Evolutionary conservation across 2,888 invertebrate genomes (phyloP), one percentile per base, ranked within the genome.

Genomic region (Incurvaria masculella): DNA sequence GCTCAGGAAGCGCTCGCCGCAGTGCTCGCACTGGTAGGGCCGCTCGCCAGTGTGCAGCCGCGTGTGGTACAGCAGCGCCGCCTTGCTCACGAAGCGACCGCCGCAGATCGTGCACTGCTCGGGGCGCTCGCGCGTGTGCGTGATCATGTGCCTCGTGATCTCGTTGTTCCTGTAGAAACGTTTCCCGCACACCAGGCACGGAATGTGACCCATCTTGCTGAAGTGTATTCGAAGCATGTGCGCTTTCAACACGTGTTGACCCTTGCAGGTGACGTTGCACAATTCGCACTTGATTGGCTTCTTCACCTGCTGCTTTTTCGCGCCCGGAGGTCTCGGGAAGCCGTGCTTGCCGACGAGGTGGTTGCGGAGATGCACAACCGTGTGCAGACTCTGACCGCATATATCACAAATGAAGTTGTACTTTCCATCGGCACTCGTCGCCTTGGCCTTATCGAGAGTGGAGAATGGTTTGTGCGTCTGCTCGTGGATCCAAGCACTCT

Each of bases 361-460:
- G 11, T 33, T 0, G 61, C 54, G 1, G 76, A 54, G 42, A 76
- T 76, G 0, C 71, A 71, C 6, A 72, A 54, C 0, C 75, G 72
- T 0, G 66, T 60, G 46, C 76, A 76, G 74, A 76, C 74, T 50
- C 69, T 72, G n/a, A n/a, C n/a, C n/a, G n/a, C n/a, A n/a, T n/a
- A n/a, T n/a, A n/a, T n/a, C n/a, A n/a, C n/a, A n/a, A n/a, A n/a
- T n/a, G n/a, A n/a, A n/a, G n/a, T n/a, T n/a, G n/a, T n/a, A n/a
- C n/a, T n/a, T n/a, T 73, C 72, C 2, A 63, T 55, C 0, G 69
- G n/a, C n/a, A n/a, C n/a, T n/a, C n/a, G n/a, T n/a, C n/a, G n/a
- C n/a, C n/a, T n/a, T n/a, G n/a, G n/a, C n/a, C n/a, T n/a, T n/a
- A n/a, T n/a, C 33, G 33, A 8, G 14, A 4, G 8, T 3, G 11